Evolutionary conservation across 2,797 vertebrate genomes (phyloP), one percentile per base, ranked within the genome.

Genomic region (Micropoecilia bifurca): DNA sequence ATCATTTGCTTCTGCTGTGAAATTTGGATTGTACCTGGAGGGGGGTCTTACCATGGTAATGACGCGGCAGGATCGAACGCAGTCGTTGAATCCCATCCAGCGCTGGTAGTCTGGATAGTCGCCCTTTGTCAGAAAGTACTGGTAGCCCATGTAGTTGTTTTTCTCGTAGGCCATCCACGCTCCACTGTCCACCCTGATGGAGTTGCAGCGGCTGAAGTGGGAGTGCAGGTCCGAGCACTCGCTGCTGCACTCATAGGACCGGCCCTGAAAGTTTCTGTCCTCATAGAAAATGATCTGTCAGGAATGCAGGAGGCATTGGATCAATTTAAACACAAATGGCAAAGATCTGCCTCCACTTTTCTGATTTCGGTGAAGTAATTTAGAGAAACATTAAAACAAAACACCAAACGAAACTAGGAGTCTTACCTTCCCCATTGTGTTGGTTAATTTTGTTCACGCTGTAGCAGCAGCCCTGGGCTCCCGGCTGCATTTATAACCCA

Each of bases 61-160:
- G 89, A 91, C 78, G 0, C 87, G 86, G 74, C 93, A 94, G 66
- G 92, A 95, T 3, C 92, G 85, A 63, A 94, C 91, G 0, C 93
- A 94, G 87, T 94, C 90, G 0, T 94, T 94, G 85, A 95, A 94
- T 53, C 94, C 92, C 93, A 95, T 94, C 92, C 92, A 94, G 45
- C 87, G 86, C 80, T 94, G 93, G 86, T 94, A 94, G 87, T 94
- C 94, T 0, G 93, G 36, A 41, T 92, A 92, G 20, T 94, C 93
- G 0, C 94, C 94, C 73, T 71, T 92, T 83, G 55, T 92, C 71
- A 95, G 79, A 85, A 88, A 94, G 86, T 95, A 95, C 88, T 94
- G 93, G 83, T 94, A 94, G 43, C 93, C 93, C 59, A n/a, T 83
- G 80, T 90, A 94, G 86, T 79, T 88, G 76, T 93, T 90, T 10